These are phyloP conservation scores for Anodontia alba DNA, from an alignment of 2,888 invertebrate genomes.

Conservation along the genomic window DNA sequence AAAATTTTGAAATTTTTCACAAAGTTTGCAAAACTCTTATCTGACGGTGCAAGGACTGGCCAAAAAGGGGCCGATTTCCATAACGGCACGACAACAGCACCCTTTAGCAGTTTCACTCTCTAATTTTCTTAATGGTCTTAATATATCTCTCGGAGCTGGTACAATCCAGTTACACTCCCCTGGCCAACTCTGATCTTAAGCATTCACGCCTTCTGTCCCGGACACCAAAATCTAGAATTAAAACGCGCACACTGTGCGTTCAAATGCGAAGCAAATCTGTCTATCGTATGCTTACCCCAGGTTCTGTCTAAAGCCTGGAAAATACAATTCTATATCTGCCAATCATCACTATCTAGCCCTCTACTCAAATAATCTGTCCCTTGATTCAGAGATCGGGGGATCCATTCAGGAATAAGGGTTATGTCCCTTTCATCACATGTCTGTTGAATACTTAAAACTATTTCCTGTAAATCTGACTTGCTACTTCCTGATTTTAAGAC, in stretches of 20 bases:
- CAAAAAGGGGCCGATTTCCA: neutral
- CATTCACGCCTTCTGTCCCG: slow-evolving; percentile 4
- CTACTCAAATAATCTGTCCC: neutral
- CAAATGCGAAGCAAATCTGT: neutral
- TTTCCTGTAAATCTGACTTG: neutral
- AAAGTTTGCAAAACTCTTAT: neutral
- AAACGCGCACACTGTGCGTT: neutral
- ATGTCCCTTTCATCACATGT: neutral
- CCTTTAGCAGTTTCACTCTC: neutral
- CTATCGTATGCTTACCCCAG: neutral
- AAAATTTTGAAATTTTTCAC: neutral
- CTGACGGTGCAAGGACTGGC: neutral
- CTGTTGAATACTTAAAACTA: neutral
- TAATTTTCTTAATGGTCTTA: neutral
- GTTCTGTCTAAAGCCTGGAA: neutral
- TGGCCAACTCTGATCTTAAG: neutral
- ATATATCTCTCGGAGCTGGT: neutral
- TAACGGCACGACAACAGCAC: neutral
- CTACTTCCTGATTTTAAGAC: neutral
- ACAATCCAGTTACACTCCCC: slow-evolving; percentile 1
- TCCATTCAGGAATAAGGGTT: neutral
- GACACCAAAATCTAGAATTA: slow-evolving; percentile 3
- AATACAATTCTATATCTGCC: neutral
- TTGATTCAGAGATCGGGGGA: neutral
- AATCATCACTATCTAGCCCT: neutral